phyloP scores from a whole-genome alignment of 2,113 vertebrate species.

The Anolis sagrei region DNA sequence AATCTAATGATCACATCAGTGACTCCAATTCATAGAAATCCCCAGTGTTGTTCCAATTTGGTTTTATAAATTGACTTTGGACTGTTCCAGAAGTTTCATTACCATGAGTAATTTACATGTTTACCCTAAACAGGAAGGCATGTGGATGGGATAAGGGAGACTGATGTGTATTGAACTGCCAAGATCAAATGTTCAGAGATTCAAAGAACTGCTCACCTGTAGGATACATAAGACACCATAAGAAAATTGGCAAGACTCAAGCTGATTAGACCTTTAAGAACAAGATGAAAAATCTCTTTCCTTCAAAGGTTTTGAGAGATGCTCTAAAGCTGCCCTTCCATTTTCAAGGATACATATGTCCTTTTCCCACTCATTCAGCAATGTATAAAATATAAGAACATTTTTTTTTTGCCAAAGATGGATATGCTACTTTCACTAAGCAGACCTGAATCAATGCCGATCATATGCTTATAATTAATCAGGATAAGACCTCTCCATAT shows the following conservation, averaged over 20 bases:
- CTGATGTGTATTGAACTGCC: not conserved
- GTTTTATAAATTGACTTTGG: not conserved
- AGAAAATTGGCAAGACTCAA: not conserved
- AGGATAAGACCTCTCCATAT: not conserved
- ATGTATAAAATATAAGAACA: not conserved
- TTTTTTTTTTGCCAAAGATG: not conserved
- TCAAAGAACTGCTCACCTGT: not conserved
- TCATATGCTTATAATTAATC: not conserved
- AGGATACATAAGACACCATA: not conserved
- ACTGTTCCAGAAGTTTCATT: not conserved
- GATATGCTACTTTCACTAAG: not conserved
- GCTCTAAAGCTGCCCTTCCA: not conserved
- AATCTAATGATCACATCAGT: not conserved
- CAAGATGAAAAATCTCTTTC: not conserved
- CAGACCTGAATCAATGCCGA: not conserved
- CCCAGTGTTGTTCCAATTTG: not conserved
- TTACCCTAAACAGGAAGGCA: not conserved
- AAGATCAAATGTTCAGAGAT: not conserved
- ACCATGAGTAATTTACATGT: not conserved
- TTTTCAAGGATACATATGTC: not conserved
- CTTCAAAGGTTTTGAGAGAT: not conserved
- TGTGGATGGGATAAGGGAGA: not conserved
- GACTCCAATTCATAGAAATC: not conserved
- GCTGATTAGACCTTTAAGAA: not conserved
- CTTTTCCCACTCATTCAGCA: not conserved